These are phyloP conservation scores for Coecobrya sp. DNA, from an alignment of 2,888 invertebrate species.

Conservation along the genomic window DNA sequence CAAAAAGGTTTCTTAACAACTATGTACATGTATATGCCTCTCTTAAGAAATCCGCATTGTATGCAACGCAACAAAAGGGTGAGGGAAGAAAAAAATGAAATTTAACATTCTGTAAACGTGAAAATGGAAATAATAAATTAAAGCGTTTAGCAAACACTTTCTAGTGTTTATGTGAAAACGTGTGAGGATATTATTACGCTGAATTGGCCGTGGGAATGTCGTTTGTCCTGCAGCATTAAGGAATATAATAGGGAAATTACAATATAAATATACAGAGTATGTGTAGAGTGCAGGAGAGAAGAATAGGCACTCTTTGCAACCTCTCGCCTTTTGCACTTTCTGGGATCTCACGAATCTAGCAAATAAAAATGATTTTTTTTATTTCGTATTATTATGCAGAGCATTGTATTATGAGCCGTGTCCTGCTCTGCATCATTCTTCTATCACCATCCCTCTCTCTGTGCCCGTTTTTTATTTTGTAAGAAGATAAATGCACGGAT, in stretches of 20 bases:
- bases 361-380: constrained; percentile 38
- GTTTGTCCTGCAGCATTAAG: constrained; percentile 65
- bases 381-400: constrained; percentile 17
- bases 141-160: constrained; percentile 47
- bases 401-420: constrained; percentile 41
- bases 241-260: constrained; percentile 48
- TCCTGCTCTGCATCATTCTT: constrained; percentile 42
- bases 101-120: constrained; percentile 9
- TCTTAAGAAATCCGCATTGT: background rate
- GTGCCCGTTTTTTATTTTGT: constrained; percentile 14
- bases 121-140: constrained; percentile 46
- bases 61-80: background rate
- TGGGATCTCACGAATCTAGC: constrained; percentile 43
- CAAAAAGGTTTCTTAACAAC: too few species aligned
- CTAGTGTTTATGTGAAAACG: constrained; percentile 36
- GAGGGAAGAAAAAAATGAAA: background rate
- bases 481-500: constrained; percentile 26
- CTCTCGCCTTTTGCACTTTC: constrained; percentile 25
- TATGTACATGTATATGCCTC: too few species aligned
- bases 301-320: background rate
- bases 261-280: background rate
- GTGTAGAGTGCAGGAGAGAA: constrained; percentile 2
- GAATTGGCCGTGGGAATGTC: constrained; percentile 66
- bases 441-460: constrained; percentile 17
- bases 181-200: constrained; percentile 43